phyloP scores from a whole-genome alignment of 2,113 vertebrate species.

The Tamias sibiricus region DNA sequence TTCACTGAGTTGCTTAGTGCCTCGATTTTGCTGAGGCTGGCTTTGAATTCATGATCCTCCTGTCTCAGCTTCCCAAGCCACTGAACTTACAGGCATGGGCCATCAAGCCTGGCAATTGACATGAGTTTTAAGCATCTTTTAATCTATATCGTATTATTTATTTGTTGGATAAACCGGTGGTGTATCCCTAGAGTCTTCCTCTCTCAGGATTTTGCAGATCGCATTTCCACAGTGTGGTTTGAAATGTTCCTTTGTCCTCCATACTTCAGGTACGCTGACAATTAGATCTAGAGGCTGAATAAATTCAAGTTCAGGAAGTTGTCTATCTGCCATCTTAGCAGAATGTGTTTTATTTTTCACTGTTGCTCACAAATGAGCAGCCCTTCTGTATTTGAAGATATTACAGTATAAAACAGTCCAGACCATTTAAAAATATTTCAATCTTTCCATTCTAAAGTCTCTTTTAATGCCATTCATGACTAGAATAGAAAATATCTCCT shows the following conservation, averaged over 20 bases:
- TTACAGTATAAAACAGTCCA: neutral
- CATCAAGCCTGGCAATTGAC: too few species aligned
- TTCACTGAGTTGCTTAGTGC: too few species aligned
- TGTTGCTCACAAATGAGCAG: neutral
- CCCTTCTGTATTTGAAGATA: neutral
- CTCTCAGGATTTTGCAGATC: neutral
- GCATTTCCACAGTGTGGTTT: neutral
- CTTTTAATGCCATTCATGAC: constrained; percentile 44
- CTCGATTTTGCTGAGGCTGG: too few species aligned
- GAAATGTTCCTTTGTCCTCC: neutral
- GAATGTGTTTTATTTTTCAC: neutral
- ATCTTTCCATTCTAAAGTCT: constrained; percentile 7
- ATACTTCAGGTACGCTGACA: neutral
- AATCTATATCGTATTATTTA: neutral
- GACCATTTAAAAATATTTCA: constrained; percentile 28
- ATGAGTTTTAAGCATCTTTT: neutral
- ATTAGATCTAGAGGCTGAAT: neutral
- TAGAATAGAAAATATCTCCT: constrained; percentile 35
- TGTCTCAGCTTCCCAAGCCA: too few species aligned
- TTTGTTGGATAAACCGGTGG: neutral
- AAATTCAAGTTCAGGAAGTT: neutral
- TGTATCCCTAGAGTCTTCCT: too few species aligned
- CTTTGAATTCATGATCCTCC: too few species aligned
- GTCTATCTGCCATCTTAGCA: neutral
- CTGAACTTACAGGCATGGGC: too few species aligned